Base-by-base conservation (phyloP, 2,113 vertebrate genomes). In the Elanus axillaris region DNA sequence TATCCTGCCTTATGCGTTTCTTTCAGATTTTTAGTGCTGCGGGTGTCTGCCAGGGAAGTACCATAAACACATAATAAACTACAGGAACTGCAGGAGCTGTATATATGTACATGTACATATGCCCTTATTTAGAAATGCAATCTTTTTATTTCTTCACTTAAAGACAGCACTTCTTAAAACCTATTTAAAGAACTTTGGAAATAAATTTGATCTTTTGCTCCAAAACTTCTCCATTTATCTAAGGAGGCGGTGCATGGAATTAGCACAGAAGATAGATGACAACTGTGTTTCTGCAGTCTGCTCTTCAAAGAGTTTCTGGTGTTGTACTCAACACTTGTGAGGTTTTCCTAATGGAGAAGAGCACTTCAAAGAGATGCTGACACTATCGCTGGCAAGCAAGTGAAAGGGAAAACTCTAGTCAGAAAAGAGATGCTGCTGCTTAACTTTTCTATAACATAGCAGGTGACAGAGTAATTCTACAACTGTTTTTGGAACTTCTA, bases 91-190 rank as follows among this genome's bases (percentile, higher is more conserved):
- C 16, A 60, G 79, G 63, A 72, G 10, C 56, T 60, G 7, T 43
- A 5, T 25, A 2, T 6, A 29, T 6, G 6, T 63, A 16, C 1
- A 0, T 68, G 55, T 25, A 14, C 16, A 9, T 36, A 34, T 7
- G 3, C 47, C 11, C 34, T 56, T 45, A 36, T 8, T 56, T 59
- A 59, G 59, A 59, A 66, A 66, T 19, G 21, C 42, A 36, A 7
- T 56, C 29, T 29, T 90, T 60, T 60, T 69, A 1, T 47, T 34
- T 50, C 38, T 38, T 64, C n/a, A n/a, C n/a, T n/a, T n/a, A n/a
- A n/a, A n/a, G n/a, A n/a, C n/a, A n/a, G n/a, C n/a, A n/a, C n/a
- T n/a, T n/a, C n/a, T n/a, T n/a, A n/a, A n/a, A n/a, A n/a, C n/a
- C n/a, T n/a, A n/a, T n/a, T n/a, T n/a, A n/a, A n/a, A 20, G 52